Evolutionary conservation across 2,888 invertebrate genomes (phyloP), one percentile per base, ranked within the genome.

Genomic region (Tachina grossa): DNA sequence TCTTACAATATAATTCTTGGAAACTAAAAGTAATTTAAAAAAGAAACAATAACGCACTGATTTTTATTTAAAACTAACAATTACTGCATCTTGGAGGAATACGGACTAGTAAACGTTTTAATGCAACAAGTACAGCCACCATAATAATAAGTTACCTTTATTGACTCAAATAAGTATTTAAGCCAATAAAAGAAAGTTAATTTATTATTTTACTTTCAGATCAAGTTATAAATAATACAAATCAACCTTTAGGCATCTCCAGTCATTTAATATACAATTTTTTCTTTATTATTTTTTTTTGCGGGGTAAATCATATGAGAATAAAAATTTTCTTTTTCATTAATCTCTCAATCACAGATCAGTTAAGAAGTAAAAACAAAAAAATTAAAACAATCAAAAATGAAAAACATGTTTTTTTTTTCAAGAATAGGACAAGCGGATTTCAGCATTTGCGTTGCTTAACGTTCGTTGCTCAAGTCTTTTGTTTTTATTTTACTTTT

Each of bases 401-500:
- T 16, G 16, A 39, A 51, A 68, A 74, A 81, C 81, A 74, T 39
- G 79, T 79, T 31, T 79, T 71, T 9, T 13, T 16, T 66, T 65
- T 55, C 16, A 22, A 53, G 66, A 77, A 77, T 72, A 72, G 57
- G 59, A 71, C 41, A 55, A 14, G 71, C 6, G n/a, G 10, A 13
- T 9, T 1, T 41, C 13, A n/a, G n/a, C 51, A 59, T 59, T 59
- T 51, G 1, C 3, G 31, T 79, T 53, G 16, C 22, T 14, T 66
- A n/a, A 16, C 9, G 57, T 72, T 51, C 45, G 19, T 72, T 77
- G 71, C 65, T 72, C 59, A 59, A 72, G 39, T 66, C 65, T 83
- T 83, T 77, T 57, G 57, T 49, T 72, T 57, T 72, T 19, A 63
- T 41, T 71, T 76, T 72, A 83, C 83, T 83, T 83, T 83, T 83